A percentile compares a stretch with the other conserved stretches of the same genome.
phyloP scores from a whole-genome alignment of 92 coral and sea anemone genomes.

The Porites divaricata region DNA sequence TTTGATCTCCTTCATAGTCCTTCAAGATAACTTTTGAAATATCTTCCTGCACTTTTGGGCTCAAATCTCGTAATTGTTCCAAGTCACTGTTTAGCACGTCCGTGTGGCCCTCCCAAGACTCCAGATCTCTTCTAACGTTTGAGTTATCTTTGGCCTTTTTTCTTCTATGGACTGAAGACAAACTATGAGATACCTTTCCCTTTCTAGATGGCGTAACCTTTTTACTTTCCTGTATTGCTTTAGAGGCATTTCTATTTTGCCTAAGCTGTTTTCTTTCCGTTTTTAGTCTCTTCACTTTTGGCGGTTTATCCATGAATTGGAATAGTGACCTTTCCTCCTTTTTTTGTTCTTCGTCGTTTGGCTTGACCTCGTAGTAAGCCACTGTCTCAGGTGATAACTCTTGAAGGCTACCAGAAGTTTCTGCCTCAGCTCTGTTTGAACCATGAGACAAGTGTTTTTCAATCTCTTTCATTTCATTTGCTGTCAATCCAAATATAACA shows the following conservation, averaged over 20 bases:
- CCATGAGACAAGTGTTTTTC: slow-evolving; percentile 42
- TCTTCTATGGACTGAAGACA: neutral
- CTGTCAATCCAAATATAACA: slow-evolving; percentile 45
- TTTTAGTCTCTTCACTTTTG: neutral
- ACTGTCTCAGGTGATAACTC: neutral
- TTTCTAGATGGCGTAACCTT: neutral
- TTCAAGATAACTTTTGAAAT: slow-evolving; percentile 19
- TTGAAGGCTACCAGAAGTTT: neutral
- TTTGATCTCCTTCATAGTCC: slow-evolving; percentile 23
- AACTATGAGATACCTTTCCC: too few relatives aligned
- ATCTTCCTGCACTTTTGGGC: slow-evolving; percentile 30
- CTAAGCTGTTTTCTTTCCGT: neutral
- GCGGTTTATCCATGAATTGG: neutral
- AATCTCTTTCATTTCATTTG: slow-evolving; percentile 41
- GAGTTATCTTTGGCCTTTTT: neutral
- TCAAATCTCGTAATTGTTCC: slow-evolving; percentile 26
- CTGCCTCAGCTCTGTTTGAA: neutral
- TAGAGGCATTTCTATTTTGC: neutral
- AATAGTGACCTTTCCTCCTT: neutral
- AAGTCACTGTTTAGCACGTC: slow-evolving; percentile 28
- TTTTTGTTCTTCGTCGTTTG: neutral
- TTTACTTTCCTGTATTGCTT: neutral
- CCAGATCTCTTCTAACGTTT: slow-evolving; percentile 14
- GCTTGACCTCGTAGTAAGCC: neutral
- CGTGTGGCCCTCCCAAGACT: slow-evolving; percentile 26